phyloP scores from a whole-genome alignment of 92 coral and sea anemone species.

The Epizoanthus stellaris region DNA sequence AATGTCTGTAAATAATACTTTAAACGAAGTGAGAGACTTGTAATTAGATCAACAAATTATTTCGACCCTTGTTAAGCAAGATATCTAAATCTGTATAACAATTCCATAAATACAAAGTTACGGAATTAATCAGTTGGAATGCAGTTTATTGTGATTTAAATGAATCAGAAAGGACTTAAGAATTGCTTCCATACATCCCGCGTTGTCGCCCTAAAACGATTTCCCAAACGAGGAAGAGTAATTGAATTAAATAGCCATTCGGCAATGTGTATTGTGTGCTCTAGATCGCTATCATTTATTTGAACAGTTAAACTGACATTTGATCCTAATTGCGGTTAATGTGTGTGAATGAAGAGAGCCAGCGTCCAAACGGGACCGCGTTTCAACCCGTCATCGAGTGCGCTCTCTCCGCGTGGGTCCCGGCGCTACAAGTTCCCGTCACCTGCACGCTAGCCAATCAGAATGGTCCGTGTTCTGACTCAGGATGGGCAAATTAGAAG shows the following conservation, averaged over 20 bases:
- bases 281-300: slow-evolving; percentile 62
- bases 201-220: slow-evolving; percentile 1
- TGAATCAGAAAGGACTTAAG: not conserved
- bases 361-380: slow-evolving; percentile 14
- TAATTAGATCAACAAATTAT: slow-evolving; percentile 49
- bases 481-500: slow-evolving; percentile 30
- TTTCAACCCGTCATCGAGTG: slow-evolving; percentile 22
- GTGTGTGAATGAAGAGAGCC: slow-evolving; percentile 31
- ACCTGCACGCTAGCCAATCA: slow-evolving; percentile 30
- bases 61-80: slow-evolving; percentile 22
- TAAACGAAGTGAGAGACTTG: slow-evolving; percentile 29
- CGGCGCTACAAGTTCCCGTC: slow-evolving; percentile 7
- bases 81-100: slow-evolving; percentile 12
- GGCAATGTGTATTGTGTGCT: slow-evolving; percentile 32
- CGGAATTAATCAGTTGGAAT: not conserved
- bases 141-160: not conserved
- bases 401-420: slow-evolving; percentile 49
- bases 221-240: slow-evolving; percentile 18
- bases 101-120: slow-evolving; percentile 2
- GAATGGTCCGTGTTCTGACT: not conserved
- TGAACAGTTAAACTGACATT: slow-evolving; percentile 67
- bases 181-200: not conserved
- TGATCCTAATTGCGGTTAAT: slow-evolving; percentile 64
- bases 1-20: slow-evolving; percentile 65
- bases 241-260: slow-evolving; percentile 39